These are phyloP conservation scores for Geotrypetes seraphini DNA, from an alignment of 2,797 vertebrate genomes.

Conservation along the genomic window DNA sequence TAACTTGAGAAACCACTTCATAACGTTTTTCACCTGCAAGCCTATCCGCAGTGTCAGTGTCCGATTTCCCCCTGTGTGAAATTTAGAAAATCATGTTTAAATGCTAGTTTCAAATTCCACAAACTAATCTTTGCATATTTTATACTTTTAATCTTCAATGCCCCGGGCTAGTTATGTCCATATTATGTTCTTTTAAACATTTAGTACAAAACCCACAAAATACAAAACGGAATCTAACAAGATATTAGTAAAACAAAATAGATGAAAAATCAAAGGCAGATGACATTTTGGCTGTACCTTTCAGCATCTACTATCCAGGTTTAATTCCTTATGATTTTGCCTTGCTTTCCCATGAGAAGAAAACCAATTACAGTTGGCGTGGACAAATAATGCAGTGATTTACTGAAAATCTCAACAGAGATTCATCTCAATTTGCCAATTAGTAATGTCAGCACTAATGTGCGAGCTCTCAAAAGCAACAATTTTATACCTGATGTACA, in stretches of 20 bases:
- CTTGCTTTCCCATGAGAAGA: too few relatives aligned
- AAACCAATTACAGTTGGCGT: background rate
- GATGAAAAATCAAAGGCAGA: conserved; percentile 44
- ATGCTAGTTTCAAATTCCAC: background rate
- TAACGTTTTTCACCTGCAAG: conserved; percentile 78
- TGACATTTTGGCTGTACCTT: conserved; percentile 49
- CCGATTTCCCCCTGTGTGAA: conserved; percentile 63
- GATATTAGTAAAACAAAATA: conserved; percentile 38
- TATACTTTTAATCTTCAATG: too few relatives aligned
- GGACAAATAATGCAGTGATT: background rate
- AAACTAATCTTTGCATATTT: too few relatives aligned
- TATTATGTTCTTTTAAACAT: too few relatives aligned
- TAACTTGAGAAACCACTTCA: conserved; percentile 68
- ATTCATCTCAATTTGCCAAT: background rate
- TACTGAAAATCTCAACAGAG: background rate
- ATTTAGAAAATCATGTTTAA: background rate
- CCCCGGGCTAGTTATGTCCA: too few relatives aligned
- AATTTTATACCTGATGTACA: conserved; percentile 1
- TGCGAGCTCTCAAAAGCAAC: too few relatives aligned
- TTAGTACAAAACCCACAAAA: conserved; percentile 9
- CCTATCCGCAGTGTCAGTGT: conserved; percentile 68
- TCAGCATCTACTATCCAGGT: conserved; percentile 3
- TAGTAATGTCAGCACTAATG: too few relatives aligned
- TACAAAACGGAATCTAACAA: conserved; percentile 26
- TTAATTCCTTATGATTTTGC: too few relatives aligned